phyloP scores from a whole-genome alignment of 2,888 invertebrate species.

The Clostera curtula region DNA sequence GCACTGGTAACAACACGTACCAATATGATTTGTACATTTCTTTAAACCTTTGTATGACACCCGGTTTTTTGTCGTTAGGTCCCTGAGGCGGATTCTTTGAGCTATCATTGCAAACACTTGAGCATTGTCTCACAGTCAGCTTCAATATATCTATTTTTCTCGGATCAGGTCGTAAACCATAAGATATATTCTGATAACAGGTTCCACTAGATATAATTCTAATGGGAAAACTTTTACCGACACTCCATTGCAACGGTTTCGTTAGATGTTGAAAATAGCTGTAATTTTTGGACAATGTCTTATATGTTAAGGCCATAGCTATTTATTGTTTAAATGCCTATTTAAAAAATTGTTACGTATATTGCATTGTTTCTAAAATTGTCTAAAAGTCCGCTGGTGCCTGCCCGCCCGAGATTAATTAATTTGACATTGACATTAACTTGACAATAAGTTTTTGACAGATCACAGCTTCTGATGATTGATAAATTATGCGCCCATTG shows the following conservation, averaged over 20 bases:
- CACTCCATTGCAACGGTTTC: constrained; percentile 50
- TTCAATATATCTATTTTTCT: constrained; percentile 23
- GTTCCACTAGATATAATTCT: constrained; percentile 40
- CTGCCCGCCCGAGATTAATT: too few species aligned
- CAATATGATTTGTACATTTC: constrained; percentile 96
- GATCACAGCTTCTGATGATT: too few species aligned
- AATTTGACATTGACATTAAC: background rate
- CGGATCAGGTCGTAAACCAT: constrained; percentile 18
- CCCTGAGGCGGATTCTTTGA: constrained; percentile 22
- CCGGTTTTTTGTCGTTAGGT: constrained; percentile 57
- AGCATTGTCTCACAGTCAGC: constrained; percentile 27
- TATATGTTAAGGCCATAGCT: constrained; percentile 51
- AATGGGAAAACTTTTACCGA: constrained; percentile 31
- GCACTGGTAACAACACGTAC: constrained; percentile 96
- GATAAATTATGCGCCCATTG: too few species aligned
- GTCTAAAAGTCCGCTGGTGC: too few species aligned
- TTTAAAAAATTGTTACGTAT: background rate
- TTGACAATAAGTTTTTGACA: too few species aligned
- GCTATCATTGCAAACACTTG: constrained; percentile 24
- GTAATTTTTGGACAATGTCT: constrained; percentile 42
- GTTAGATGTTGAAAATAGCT: constrained; percentile 37
- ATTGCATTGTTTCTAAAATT: too few species aligned
- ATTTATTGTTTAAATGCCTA: constrained; percentile 20
- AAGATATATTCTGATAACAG: constrained; percentile 32
- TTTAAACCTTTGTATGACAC: constrained; percentile 88